Evolutionary conservation across 1,140 invertebrate species (phyloP).

Genomic region (Euwallacea fornicatus): DNA sequence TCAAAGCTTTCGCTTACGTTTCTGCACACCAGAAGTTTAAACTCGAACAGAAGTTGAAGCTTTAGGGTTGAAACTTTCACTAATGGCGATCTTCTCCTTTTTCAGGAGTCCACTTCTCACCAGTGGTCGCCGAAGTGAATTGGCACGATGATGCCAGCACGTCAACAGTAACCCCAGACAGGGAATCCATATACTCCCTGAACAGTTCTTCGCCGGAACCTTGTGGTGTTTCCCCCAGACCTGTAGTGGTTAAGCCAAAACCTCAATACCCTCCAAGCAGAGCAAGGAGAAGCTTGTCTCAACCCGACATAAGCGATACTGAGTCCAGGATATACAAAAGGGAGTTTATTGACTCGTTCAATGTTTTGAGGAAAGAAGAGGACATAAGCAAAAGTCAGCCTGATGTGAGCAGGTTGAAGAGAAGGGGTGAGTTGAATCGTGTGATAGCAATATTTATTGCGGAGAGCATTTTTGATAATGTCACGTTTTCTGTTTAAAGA

Average conservation of each 20-base stretch:
- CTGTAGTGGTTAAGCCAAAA: slow-evolving; percentile 30
- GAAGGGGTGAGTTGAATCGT: slow-evolving; percentile 33
- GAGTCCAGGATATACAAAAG: slow-evolving; percentile 33
- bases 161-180: slow-evolving; percentile 48
- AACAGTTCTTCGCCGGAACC: slow-evolving; percentile 39
- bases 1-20: not conserved
- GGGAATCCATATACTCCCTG: slow-evolving; percentile 44
- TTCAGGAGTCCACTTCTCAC: slow-evolving; percentile 64
- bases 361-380: slow-evolving; percentile 35
- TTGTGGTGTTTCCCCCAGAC: slow-evolving; percentile 6
- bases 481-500: too few relatives aligned
- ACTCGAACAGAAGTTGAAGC: too few relatives aligned
- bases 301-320: slow-evolving; percentile 40
- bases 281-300: slow-evolving; percentile 34
- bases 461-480: too few relatives aligned
- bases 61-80: not conserved
- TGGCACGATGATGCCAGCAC: slow-evolving; percentile 60
- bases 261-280: slow-evolving; percentile 19
- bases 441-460: too few relatives aligned
- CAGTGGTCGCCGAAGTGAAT: slow-evolving; percentile 71
- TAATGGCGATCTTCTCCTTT: not conserved
- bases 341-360: slow-evolving; percentile 40
- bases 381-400: slow-evolving; percentile 42
- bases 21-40: not conserved
- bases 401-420: slow-evolving; percentile 39